A percentile compares a stretch with the other conserved stretches of the same genome.
phyloP scores from a whole-genome alignment of 2,797 vertebrate genomes.

The Natrix natrix region DNA sequence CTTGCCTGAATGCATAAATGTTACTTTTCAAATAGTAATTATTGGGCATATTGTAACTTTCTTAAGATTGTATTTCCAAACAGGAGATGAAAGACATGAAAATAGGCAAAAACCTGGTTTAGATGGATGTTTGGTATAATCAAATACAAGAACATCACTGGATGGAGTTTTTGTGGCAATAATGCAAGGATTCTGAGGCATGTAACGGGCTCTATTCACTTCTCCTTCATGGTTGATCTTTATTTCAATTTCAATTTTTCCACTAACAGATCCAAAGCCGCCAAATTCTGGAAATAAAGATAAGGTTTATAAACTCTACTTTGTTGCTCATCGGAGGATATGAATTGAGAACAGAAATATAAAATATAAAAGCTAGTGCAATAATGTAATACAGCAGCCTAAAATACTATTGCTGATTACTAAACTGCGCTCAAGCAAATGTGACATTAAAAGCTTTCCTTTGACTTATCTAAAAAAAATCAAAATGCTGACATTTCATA shows the following conservation, averaged over 20 bases:
- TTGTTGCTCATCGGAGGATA: neutral
- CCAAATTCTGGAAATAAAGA: slow-evolving; percentile 86
- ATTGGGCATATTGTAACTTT: neutral
- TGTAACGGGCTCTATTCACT: slow-evolving; percentile 95
- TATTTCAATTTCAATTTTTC: slow-evolving; percentile 98
- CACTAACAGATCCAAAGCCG: slow-evolving; percentile 97
- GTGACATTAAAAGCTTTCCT: neutral
- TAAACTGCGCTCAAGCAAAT: neutral
- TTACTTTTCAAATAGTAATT: neutral
- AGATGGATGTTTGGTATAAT: slow-evolving; percentile 97
- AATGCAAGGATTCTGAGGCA: slow-evolving; percentile 98
- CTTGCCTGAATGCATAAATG: neutral
- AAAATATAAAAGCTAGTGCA: neutral
- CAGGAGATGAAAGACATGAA: neutral
- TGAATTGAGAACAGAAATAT: neutral
- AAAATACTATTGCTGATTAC: neutral
- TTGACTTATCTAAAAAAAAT: neutral
- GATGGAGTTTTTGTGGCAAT: slow-evolving; percentile 98
- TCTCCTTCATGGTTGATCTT: slow-evolving; percentile 99
- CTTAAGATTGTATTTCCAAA: neutral
- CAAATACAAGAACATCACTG: slow-evolving; percentile 95
- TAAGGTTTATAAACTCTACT: neutral
- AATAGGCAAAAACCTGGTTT: slow-evolving; percentile 83
- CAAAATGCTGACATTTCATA: neutral
- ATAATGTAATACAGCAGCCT: neutral